Conservation (phyloP, 2,797 vertebrate species). For the Phalloptychus januarius region DNA sequence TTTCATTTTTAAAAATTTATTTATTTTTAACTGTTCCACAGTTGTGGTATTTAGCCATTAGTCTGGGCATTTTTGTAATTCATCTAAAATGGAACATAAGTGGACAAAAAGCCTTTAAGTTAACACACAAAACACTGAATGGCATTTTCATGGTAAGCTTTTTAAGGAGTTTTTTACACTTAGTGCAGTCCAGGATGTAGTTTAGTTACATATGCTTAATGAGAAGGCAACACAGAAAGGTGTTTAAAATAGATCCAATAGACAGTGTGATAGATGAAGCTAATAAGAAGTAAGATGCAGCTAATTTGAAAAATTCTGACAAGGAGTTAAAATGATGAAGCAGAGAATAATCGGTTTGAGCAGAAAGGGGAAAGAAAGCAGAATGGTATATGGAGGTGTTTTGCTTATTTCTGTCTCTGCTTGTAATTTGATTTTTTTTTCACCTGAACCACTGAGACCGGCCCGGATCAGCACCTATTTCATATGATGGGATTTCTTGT, state of each 20-base stretch:
- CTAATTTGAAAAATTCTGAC: constrained; percentile 61
- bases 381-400: constrained; percentile 47
- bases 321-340: constrained; percentile 49
- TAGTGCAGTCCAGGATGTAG: constrained; percentile 1
- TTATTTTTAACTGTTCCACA: neutral
- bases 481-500: constrained; percentile 69
- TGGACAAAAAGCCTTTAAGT: neutral
- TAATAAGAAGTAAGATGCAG: constrained; percentile 41
- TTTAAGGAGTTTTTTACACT: neutral
- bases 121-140: constrained; percentile 9
- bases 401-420: constrained; percentile 67
- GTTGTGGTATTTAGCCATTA: constrained; percentile 1
- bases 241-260: constrained; percentile 48
- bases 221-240: constrained; percentile 9
- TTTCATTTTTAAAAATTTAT: neutral
- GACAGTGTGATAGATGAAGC: constrained; percentile 50
- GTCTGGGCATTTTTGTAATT: constrained; percentile 2
- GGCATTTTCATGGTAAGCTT: neutral
- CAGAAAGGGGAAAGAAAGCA: constrained; percentile 32
- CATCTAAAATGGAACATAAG: neutral
- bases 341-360: constrained; percentile 56
- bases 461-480: constrained; percentile 65
- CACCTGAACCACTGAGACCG: constrained; percentile 62
- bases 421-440: constrained; percentile 64
- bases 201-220: neutral